Conservation (phyloP, 1,140 invertebrate species). For the Drosophila eugracilis region DNA sequence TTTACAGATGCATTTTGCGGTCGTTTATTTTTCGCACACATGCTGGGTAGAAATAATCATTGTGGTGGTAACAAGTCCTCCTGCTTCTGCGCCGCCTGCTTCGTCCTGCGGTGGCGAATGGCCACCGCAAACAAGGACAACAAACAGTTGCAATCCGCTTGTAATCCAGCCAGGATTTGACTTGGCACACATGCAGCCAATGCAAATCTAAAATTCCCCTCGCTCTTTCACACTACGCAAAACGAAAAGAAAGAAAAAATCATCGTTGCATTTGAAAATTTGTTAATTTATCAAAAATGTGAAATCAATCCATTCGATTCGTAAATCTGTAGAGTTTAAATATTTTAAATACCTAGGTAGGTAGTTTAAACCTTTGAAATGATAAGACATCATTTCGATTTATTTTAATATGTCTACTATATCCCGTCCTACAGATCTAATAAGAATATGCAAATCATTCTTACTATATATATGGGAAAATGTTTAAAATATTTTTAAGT, state of each 20-base stretch:
- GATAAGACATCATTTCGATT: too few relatives aligned
- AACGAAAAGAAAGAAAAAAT: neutral
- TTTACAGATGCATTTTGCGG: slow-evolving; percentile 73
- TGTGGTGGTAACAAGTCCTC: slow-evolving; percentile 17
- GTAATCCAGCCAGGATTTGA: slow-evolving; percentile 74
- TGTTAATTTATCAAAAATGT: neutral
- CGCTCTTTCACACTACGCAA: neutral
- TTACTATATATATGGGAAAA: neutral
- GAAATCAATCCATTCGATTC: neutral
- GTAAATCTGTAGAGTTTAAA: neutral
- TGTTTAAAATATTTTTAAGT: neutral
- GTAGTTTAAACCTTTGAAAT: too few relatives aligned
- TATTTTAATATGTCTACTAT: too few relatives aligned
- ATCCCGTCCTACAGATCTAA: too few relatives aligned
- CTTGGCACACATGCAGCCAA: slow-evolving; percentile 56
- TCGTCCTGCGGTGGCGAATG: slow-evolving; percentile 42
- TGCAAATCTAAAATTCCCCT: slow-evolving; percentile 35
- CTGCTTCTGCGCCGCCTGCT: slow-evolving; percentile 8
- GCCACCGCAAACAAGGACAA: slow-evolving; percentile 61
- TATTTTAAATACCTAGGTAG: too few relatives aligned
- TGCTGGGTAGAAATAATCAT: slow-evolving; percentile 62
- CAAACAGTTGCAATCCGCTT: slow-evolving; percentile 62
- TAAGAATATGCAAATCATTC: too few relatives aligned
- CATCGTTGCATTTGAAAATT: neutral
- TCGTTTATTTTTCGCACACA: slow-evolving; percentile 55